Percentiles rank a stretch among this genome's conserved stretches.
Evolutionary conservation across 2,797 vertebrate species (phyloP).

Genomic region (Semotilus atromaculatus): DNA sequence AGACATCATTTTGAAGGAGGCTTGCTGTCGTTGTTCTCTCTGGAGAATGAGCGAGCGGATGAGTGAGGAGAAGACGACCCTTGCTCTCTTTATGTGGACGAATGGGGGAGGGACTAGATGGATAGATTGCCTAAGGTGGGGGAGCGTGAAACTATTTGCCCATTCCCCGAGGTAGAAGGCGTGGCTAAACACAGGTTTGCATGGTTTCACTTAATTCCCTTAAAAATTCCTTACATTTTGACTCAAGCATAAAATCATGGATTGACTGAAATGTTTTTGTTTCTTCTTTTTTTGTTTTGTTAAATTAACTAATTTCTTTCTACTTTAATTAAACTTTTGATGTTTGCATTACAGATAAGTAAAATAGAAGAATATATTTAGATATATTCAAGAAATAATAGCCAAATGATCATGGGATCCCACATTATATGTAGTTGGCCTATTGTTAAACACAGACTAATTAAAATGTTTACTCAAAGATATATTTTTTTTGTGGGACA

Average conservation of each 20-base stretch:
- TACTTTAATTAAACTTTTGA: neutral
- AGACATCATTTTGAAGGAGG: conserved; percentile 49
- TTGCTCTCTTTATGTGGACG: conserved; percentile 40
- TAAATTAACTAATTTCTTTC: no score
- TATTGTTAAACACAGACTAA: neutral
- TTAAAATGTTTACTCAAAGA: neutral
- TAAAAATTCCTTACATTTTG: no score
- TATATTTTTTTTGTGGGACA: neutral
- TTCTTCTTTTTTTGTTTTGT: no score
- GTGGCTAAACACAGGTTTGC: neutral
- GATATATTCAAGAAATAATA: neutral
- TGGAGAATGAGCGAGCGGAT: conserved; percentile 60
- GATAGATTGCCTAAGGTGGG: neutral
- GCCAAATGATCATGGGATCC: neutral
- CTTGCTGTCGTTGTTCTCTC: conserved; percentile 56
- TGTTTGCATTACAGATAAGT: neutral
- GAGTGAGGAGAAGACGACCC: neutral
- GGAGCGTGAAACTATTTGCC: neutral
- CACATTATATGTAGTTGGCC: neutral
- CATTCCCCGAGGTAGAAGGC: neutral
- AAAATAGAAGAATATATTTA: neutral
- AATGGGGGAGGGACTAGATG: neutral
- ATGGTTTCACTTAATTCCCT: neutral
- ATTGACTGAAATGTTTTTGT: no score
- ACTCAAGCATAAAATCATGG: no score